phyloP scores from a whole-genome alignment of 2,888 invertebrate genomes.

The Zaprionus bogoriensis region DNA sequence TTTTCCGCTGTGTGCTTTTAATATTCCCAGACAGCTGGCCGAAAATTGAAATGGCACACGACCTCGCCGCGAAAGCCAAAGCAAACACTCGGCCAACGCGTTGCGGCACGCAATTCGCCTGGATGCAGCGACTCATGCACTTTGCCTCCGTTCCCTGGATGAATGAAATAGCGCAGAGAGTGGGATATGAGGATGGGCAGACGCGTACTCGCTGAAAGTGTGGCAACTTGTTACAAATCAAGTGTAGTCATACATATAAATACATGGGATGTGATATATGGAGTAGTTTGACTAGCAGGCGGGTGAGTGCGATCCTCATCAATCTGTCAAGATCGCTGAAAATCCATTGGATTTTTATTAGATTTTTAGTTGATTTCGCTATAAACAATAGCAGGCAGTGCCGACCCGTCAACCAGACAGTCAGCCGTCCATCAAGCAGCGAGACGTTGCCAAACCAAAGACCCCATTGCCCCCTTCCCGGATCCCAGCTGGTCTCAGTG shows the following conservation, averaged over 20 bases:
- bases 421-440: conserved; percentile 17
- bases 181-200: too few species aligned
- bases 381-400: conserved; percentile 23
- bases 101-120: neutral
- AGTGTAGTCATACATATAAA: neutral
- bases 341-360: conserved; percentile 25
- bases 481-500: neutral
- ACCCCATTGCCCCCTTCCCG: neutral
- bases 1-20: neutral
- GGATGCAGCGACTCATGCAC: too few species aligned
- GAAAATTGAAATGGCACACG: conserved; percentile 42
- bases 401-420: neutral
- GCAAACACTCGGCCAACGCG: conserved; percentile 1
- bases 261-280: neutral
- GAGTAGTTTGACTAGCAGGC: neutral
- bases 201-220: neutral
- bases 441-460: conserved; percentile 3
- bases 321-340: conserved; percentile 44
- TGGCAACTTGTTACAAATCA: neutral
- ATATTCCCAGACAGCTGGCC: conserved; percentile 15
- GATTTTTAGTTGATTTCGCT: conserved; percentile 7
- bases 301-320: conserved; percentile 38
- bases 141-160: too few species aligned
- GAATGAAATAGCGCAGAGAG: too few species aligned
- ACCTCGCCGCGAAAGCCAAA: conserved; percentile 37